Evolutionary conservation across 1,140 invertebrate genomes (phyloP), one percentile per base, ranked within the genome.

Genomic region (Hestina assimilis): DNA sequence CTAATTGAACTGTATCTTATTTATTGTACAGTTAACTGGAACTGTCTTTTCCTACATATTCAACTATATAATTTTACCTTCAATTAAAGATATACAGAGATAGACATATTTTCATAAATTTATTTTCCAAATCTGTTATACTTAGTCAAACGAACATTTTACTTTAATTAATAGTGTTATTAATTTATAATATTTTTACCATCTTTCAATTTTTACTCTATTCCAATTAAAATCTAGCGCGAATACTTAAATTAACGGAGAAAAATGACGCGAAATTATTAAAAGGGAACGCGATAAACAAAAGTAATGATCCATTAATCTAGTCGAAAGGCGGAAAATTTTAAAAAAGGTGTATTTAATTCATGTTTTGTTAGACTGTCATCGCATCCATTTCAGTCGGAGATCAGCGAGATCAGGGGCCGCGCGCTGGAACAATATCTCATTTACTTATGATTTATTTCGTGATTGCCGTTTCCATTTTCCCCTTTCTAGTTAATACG

Each of bases 361-460:
- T 73, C 68, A 69, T 62, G 60, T 75, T 74, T 72, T 65, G 63
- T 64, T 64, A 58, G 55, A 69, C 65, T 73, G 69, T 73, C 71
- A 75, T 79, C 68, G 73, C 63, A 66, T 71, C 63, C 64, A 79
- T 77, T 77, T 67, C 64, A 75, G 51, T 66, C 61, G 63, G 58
- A 55, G 61, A 67, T 66, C 47, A 58, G 70, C 60, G 57, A 54
- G 61, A 67, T 66, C 45, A 58, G 70, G 70, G 69, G 63, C 47
- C 51, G 66, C 66, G 66, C 66, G 63, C 59, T 63, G 61, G 59
- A 66, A 76, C 68, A 76, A 75, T 79, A 73, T 75, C 75, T 80
- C 75, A 80, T 78, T 80, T 78, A 69, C 63, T 72, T 74, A 67
- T 80, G 77, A 80, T 80, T 75, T 80, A 75, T 76, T 69, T 60